Conservation (phyloP, 1,140 invertebrate species). For the Lysiphlebus fabarum region DNA sequence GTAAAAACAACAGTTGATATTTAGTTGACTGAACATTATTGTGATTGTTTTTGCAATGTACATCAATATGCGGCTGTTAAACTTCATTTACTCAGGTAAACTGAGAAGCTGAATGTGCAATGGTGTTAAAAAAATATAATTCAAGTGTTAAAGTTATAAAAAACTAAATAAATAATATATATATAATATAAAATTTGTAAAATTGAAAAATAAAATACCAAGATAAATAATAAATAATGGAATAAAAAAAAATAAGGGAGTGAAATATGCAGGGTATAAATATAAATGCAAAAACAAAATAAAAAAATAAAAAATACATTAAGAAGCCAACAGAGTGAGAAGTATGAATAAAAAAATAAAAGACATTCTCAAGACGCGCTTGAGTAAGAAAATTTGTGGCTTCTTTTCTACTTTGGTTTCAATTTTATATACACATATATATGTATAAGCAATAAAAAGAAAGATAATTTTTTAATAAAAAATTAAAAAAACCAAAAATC, state of each 20-base stretch:
- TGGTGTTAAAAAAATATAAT: constrained; percentile 33
- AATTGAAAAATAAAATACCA: too few species aligned
- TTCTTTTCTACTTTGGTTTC: not conserved
- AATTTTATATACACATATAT: too few species aligned
- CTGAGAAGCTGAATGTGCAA: constrained; percentile 36
- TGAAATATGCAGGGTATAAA: not conserved
- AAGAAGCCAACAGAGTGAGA: not conserved
- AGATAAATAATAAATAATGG: too few species aligned
- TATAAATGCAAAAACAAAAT: constrained; percentile 33
- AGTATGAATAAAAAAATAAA: constrained; percentile 16
- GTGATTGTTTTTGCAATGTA: too few species aligned
- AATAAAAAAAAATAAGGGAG: constrained; percentile 13
- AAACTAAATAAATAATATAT: not conserved
- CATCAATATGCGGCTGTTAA: too few species aligned
- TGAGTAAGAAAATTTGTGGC: constrained; percentile 13
- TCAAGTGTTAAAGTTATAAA: not conserved
- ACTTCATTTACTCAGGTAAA: constrained; percentile 34
- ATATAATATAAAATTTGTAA: too few species aligned
- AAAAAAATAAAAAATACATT: constrained; percentile 3
- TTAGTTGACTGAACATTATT: constrained; percentile 45
- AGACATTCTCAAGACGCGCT: constrained; percentile 21
- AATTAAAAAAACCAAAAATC: too few species aligned
- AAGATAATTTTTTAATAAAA: too few species aligned
- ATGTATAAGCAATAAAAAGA: too few species aligned
- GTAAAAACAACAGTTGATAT: constrained; percentile 34